phyloP scores from a whole-genome alignment of 2,888 invertebrate species.

The Dryocosmus kuriphilus region DNA sequence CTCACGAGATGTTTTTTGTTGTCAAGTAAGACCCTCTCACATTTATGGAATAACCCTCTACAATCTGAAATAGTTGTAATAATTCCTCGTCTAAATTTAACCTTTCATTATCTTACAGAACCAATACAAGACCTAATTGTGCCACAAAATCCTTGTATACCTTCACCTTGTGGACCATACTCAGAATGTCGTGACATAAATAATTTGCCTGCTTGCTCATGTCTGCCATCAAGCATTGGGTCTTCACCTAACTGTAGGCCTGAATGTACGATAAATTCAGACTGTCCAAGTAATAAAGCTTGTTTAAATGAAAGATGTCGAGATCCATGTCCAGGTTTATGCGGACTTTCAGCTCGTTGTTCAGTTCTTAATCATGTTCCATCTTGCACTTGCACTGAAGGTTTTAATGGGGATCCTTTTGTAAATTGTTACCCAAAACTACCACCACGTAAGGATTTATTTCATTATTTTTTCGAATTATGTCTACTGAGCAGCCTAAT shows the following conservation, averaged over 20 bases:
- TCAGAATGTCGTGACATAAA: conserved; percentile 87
- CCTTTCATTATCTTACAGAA: conserved; percentile 20
- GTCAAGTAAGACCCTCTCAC: conserved; percentile 74
- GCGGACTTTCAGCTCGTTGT: conserved; percentile 81
- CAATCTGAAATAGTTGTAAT: not conserved
- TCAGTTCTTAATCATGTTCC: conserved; percentile 78
- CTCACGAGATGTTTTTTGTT: conserved; percentile 79
- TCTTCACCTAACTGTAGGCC: conserved; percentile 88
- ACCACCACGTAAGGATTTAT: conserved; percentile 46
- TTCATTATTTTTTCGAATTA: not conserved
- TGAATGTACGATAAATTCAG: conserved; percentile 88
- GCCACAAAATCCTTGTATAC: conserved; percentile 80
- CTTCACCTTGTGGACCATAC: conserved; percentile 88
- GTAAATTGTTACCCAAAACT: conserved; percentile 78
- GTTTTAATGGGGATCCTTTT: conserved; percentile 80
- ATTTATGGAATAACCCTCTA: conserved; percentile 61
- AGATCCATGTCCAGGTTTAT: conserved; percentile 87
- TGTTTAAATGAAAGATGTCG: conserved; percentile 88
- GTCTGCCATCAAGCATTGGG: conserved; percentile 86
- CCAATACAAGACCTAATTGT: conserved; percentile 7
- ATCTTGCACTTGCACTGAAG: conserved; percentile 76
- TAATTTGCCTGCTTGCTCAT: conserved; percentile 87
- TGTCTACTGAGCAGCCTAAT: not conserved
- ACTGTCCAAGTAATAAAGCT: conserved; percentile 85
- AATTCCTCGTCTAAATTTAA: not conserved